These are phyloP conservation scores for Carassius gibelio DNA, from an alignment of 2,113 vertebrate genomes.

Conservation along the genomic window DNA sequence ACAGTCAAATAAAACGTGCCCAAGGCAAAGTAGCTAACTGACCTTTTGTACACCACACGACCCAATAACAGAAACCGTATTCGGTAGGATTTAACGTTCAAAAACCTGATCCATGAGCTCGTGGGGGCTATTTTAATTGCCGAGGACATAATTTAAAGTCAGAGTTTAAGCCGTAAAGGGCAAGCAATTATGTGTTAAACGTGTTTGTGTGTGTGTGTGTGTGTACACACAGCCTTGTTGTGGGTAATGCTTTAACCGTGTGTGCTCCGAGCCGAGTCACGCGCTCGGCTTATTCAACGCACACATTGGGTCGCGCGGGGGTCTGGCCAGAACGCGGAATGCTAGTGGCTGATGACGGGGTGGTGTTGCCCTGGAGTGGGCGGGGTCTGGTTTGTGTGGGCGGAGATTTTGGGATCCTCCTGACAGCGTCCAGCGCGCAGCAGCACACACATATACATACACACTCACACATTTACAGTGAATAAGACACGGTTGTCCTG, in stretches of 20 bases:
- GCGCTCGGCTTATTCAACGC: constrained; percentile 40
- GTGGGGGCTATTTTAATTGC: background rate
- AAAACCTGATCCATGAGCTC: background rate
- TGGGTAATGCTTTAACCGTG: constrained; percentile 3
- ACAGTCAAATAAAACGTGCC: background rate
- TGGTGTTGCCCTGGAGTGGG: constrained; percentile 61
- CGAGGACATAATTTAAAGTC: background rate
- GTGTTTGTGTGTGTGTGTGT: constrained; percentile 1
- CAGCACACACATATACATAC: background rate
- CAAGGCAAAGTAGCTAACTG: background rate
- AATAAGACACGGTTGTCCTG: background rate
- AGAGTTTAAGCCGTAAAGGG: background rate
- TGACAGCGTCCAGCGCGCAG: constrained; percentile 27
- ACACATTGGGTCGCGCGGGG: constrained; percentile 49
- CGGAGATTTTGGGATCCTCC: background rate
- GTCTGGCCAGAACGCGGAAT: constrained; percentile 41
- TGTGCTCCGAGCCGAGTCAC: constrained; percentile 34
- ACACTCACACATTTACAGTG: constrained; percentile 3
- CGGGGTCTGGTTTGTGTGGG: background rate
- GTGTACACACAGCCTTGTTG: background rate
- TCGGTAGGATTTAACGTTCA: background rate
- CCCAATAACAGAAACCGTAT: background rate
- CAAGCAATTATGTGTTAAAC: background rate
- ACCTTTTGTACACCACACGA: background rate
- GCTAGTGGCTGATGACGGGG: constrained; percentile 46